A percentile compares a stretch with the other conserved stretches of the same genome.
phyloP scores from a whole-genome alignment of 2,888 invertebrate genomes.

The Drosophila prolongata region DNA sequence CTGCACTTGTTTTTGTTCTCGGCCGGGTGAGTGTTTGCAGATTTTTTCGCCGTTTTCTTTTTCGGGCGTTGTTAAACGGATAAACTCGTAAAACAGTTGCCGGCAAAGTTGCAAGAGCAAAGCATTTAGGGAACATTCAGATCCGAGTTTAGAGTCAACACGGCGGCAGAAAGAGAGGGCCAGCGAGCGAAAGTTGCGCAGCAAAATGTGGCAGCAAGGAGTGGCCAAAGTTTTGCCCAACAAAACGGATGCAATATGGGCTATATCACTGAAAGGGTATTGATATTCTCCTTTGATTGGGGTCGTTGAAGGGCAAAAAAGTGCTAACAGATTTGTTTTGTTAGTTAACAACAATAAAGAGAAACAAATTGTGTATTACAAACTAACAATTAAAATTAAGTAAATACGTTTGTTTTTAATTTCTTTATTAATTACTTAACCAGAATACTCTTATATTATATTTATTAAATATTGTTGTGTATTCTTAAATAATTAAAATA shows the following conservation, averaged over 20 bases:
- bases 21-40: constrained; percentile 39
- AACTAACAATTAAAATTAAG: too few species aligned
- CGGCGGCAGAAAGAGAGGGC: constrained; percentile 11
- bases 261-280: constrained; percentile 2
- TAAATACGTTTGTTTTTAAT: too few species aligned
- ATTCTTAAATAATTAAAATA: too few species aligned
- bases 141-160: constrained; percentile 44
- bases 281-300: not conserved
- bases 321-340: not conserved
- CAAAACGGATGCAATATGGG: constrained; percentile 21
- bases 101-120: constrained; percentile 51
- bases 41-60: constrained; percentile 26
- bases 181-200: constrained; percentile 7
- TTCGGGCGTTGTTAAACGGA: constrained; percentile 64
- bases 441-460: too few species aligned
- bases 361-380: too few species aligned
- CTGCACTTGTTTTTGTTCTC: constrained; percentile 58
- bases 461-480: too few species aligned
- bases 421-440: too few species aligned
- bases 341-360: not conserved
- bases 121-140: constrained; percentile 53
- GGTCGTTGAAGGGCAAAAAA: not conserved
- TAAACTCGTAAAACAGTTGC: constrained; percentile 66
- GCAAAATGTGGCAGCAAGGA: not conserved
- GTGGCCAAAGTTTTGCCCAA: constrained; percentile 18